Conservation (phyloP, 2,888 invertebrate species). For the Tuberolachnus salignus region DNA sequence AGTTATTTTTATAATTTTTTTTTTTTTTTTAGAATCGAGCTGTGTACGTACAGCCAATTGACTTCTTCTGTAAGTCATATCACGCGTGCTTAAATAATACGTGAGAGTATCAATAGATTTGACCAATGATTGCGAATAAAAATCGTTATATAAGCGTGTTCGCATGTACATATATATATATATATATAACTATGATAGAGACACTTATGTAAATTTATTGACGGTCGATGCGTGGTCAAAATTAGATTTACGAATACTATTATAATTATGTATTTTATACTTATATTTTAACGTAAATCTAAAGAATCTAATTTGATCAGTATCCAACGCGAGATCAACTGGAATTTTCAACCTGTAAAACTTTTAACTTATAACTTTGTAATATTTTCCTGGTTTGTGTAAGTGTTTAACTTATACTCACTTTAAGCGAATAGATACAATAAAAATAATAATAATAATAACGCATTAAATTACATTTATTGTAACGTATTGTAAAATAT, state of each 20-base stretch:
- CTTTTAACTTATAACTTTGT: too few species aligned
- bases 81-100: not conserved
- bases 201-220: not conserved
- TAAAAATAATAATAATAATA: constrained; percentile 8
- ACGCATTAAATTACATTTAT: not conserved
- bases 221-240: not conserved
- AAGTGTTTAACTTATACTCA: too few species aligned
- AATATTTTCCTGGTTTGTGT: too few species aligned
- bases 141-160: not conserved
- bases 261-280: not conserved
- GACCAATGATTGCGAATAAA: not conserved
- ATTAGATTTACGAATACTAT: not conserved
- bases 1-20: too few species aligned
- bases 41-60: too few species aligned
- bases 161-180: not conserved
- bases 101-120: not conserved
- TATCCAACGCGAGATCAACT: not conserved
- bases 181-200: not conserved
- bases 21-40: not conserved
- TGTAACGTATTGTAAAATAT: not conserved
- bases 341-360: too few species aligned
- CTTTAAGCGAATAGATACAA: too few species aligned
- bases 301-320: not conserved
- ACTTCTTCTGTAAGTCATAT: not conserved
- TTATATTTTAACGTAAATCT: not conserved